Conservation (phyloP, 2,113 vertebrate species). For the Hydropotes inermis region DNA sequence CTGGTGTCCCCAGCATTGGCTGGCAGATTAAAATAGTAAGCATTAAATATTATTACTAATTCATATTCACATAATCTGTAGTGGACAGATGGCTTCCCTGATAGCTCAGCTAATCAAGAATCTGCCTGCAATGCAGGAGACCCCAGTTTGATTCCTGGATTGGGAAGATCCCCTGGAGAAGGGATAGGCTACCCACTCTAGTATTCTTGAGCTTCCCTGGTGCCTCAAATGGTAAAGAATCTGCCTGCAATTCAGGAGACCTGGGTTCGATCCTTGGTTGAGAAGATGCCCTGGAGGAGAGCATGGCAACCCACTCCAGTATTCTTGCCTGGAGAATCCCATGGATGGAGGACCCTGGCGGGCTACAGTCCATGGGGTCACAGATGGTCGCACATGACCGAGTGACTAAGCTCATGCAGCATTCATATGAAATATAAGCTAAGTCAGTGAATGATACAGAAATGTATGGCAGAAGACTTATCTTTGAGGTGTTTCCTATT, state of each 20-base stretch:
- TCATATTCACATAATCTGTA: neutral
- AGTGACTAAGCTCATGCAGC: neutral
- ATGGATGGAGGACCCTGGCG: neutral
- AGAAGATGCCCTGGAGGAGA: neutral
- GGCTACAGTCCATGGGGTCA: neutral
- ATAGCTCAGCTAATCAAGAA: neutral
- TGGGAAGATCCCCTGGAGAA: neutral
- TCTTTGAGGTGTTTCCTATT: neutral
- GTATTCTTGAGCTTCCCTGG: neutral
- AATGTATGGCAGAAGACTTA: neutral
- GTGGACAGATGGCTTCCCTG: neutral
- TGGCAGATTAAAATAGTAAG: neutral
- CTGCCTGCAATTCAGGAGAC: neutral
- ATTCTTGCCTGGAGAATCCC: neutral
- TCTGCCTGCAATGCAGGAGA: rapidly evolving
- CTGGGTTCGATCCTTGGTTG: neutral
- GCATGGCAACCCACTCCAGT: neutral
- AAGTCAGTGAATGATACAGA: neutral
- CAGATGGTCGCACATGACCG: neutral
- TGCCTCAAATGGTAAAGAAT: neutral
- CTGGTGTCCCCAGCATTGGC: neutral
- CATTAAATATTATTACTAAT: neutral
- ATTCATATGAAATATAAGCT: neutral
- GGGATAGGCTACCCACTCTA: neutral
- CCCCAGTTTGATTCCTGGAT: neutral